These are phyloP conservation scores for Meiosimyza decipiens DNA, from an alignment of 2,888 invertebrate species.

Conservation along the genomic window DNA sequence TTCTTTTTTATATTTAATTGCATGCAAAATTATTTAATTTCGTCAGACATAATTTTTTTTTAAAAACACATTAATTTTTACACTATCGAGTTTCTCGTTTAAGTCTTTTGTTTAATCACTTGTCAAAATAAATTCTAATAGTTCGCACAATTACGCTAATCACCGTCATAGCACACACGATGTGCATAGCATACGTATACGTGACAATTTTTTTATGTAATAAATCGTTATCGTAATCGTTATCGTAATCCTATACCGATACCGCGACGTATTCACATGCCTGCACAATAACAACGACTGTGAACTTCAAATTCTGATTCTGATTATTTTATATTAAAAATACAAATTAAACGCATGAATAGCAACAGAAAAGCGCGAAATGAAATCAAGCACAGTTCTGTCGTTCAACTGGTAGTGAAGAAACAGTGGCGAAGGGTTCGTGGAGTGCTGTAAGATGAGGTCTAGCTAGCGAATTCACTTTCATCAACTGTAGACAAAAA, in stretches of 20 bases:
- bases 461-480: constrained; percentile 22
- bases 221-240: neutral
- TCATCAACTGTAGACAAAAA: neutral
- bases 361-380: constrained; percentile 44
- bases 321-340: constrained; percentile 60
- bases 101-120: constrained; percentile 2
- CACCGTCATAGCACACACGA: no score
- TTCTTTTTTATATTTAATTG: neutral
- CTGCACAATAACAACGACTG: constrained; percentile 52
- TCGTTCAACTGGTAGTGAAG: neutral
- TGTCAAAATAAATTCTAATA: neutral
- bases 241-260: neutral
- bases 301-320: constrained; percentile 57
- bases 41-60: neutral
- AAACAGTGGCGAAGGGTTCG: neutral
- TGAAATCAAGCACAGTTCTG: constrained; percentile 31
- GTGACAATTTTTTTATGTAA: no score
- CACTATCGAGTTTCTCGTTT: constrained; percentile 6
- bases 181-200: no score
- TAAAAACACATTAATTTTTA: neutral
- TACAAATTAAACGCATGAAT: constrained; percentile 43
- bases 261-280: constrained; percentile 35
- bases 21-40: neutral
- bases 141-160: no score
- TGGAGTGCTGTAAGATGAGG: neutral